These are phyloP conservation scores for Sinelater perroti DNA, from an alignment of 2,888 invertebrate species.

Conservation along the genomic window DNA sequence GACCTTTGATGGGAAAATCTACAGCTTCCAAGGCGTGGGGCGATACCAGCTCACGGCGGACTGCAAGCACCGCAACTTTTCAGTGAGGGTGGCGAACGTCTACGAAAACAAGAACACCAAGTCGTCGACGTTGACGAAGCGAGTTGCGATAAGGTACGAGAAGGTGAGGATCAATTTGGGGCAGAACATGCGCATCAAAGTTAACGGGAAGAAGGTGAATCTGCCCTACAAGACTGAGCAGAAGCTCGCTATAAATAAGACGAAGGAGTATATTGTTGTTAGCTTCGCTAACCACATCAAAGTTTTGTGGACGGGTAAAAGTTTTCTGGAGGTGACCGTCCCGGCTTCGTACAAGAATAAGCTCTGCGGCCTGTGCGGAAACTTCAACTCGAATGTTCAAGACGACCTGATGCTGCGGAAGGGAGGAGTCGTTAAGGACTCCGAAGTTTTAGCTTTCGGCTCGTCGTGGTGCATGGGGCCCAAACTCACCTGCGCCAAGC, in stretches of 20 bases:
- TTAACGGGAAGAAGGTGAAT: constrained; percentile 79
- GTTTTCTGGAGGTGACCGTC: constrained; percentile 86
- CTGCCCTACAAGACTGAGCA: constrained; percentile 72
- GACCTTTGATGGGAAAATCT: constrained; percentile 94
- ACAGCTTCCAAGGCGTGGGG: constrained; percentile 93
- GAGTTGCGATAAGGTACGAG: constrained; percentile 82
- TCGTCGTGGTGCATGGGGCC: constrained; percentile 92
- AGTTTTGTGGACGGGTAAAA: constrained; percentile 92
- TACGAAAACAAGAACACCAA: constrained; percentile 73
- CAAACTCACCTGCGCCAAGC: constrained; percentile 72
- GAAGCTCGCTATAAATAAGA: constrained; percentile 70
- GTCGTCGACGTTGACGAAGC: constrained; percentile 91
- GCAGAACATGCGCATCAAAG: constrained; percentile 85
- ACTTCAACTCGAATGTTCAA: constrained; percentile 86
- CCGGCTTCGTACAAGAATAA: constrained; percentile 78
- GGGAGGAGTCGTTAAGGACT: constrained; percentile 73
- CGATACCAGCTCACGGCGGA: constrained; percentile 90
- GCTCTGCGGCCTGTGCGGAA: constrained; percentile 93
- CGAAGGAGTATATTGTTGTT: constrained; percentile 73
- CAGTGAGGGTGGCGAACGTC: constrained; percentile 89
- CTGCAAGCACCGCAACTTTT: constrained; percentile 81
- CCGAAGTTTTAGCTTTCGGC: constrained; percentile 75
- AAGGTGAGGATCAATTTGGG: constrained; percentile 83
- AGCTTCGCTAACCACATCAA: constrained; percentile 80
- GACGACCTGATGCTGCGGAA: constrained; percentile 81